Evolutionary conservation across 2,888 invertebrate genomes (phyloP).

Genomic region (Dione juno): DNA sequence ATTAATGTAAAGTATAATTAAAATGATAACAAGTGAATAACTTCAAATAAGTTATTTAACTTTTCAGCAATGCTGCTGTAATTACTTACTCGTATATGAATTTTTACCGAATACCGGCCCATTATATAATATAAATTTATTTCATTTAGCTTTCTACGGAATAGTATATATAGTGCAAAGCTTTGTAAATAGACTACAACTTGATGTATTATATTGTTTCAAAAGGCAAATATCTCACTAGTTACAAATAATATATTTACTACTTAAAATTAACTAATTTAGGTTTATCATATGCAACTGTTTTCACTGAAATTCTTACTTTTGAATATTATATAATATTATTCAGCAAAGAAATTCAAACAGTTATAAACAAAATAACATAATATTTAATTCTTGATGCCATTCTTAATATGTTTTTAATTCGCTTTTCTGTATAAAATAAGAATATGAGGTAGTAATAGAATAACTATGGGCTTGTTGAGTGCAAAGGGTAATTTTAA

Average conservation of each 20-base stretch:
- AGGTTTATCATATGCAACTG: background rate
- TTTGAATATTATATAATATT: background rate
- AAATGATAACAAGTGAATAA: background rate
- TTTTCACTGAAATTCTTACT: background rate
- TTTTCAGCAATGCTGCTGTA: background rate
- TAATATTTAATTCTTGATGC: background rate
- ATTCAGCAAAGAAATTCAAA: background rate
- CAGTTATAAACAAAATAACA: background rate
- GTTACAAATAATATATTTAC: constrained; percentile 2
- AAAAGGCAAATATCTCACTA: constrained; percentile 19
- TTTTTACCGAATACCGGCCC: background rate
- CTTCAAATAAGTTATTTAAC: background rate
- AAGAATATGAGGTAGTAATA: constrained; percentile 10
- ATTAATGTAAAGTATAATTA: background rate
- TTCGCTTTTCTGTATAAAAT: background rate
- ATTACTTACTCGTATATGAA: too few relatives aligned
- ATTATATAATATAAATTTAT: background rate
- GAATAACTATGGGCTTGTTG: background rate
- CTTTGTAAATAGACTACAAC: constrained; percentile 2
- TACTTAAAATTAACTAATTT: background rate
- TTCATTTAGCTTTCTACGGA: background rate
- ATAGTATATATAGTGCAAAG: background rate
- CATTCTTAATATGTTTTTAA: background rate
- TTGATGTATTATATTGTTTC: constrained; percentile 6
- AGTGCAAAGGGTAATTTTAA: constrained; percentile 1